Evolutionary conservation across 1,140 invertebrate species (phyloP), one percentile per base, ranked within the genome.

Genomic region (Drosophila ironensis): DNA sequence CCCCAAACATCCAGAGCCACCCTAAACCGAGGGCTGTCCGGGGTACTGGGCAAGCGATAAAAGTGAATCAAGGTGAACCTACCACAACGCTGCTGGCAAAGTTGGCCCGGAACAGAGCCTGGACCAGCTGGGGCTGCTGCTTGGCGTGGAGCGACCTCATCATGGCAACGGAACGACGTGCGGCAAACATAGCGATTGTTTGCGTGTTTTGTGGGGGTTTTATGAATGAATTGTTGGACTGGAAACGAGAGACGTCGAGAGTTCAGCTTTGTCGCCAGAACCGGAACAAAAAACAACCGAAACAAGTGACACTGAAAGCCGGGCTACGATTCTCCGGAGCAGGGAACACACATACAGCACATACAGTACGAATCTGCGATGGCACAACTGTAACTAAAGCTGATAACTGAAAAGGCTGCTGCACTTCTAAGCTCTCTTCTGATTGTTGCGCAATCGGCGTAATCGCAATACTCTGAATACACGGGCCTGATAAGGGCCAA

Each of bases 381-480:
- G 24, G 56, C 66, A 42, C 4, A 54, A 14, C 19, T 22, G 22
- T 42, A 72, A 76, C 72, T 78, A 70, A 80, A n/a, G n/a, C n/a
- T 81, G 74, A 37, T 37, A 37, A 37, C 11, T 11, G 30, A 6
- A 72, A 54, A 67, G 60, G 30, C 12, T 64, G 33, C 57, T 63
- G 41, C 33, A 37, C 33, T 40, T 61, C 16, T n/a, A 35, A 12
- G 17, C 28, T 16, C 16, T 56, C 33, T 3, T 16, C 30, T 17
- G 30, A 54, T 22, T 41, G 72, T 81, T 81, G 76, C 77, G 76
- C 72, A 81, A 81, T 68, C 77, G 60, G 20, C 37, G 50, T 81
- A 75, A 80, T 81, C 75, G 57, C 30, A 46, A 14, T 35, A 12
- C 22, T 22, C 42, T 80, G 41, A 47, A 72, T 20, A 19, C 14